These are phyloP conservation scores for Intellagama lesueurii DNA, from an alignment of 2,797 vertebrate species.

Conservation along the genomic window DNA sequence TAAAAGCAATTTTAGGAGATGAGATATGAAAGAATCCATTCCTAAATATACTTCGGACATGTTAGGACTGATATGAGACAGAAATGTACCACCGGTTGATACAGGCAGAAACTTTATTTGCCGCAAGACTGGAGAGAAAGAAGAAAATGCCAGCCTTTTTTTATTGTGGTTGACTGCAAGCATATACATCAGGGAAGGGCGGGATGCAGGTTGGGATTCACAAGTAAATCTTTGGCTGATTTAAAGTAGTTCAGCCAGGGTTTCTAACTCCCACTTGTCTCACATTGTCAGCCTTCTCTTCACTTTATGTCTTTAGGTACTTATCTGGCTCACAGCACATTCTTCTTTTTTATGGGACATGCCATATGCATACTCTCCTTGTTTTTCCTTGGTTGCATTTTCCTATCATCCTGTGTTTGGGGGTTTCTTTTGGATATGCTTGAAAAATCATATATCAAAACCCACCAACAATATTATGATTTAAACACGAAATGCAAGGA, in stretches of 20 bases:
- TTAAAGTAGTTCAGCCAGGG: not conserved
- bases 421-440: not conserved
- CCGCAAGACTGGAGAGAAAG: not conserved
- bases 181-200: not conserved
- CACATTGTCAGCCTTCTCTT: not conserved
- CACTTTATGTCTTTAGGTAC: too few relatives aligned
- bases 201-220: not conserved
- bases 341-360: not conserved
- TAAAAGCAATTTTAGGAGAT: not conserved
- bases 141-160: not conserved
- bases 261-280: not conserved
- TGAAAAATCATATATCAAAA: not conserved
- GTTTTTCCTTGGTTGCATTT: not conserved
- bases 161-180: too few relatives aligned
- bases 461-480: not conserved
- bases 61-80: not conserved
- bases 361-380: not conserved
- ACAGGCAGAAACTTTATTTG: not conserved
- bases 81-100: not conserved
- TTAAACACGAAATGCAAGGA: too few relatives aligned
- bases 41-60: not conserved
- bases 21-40: not conserved
- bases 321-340: not conserved
- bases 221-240: not conserved
- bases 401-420: not conserved